Evolutionary conservation across 2,888 invertebrate species (phyloP).

Genomic region (Ectemnius lituratus): DNA sequence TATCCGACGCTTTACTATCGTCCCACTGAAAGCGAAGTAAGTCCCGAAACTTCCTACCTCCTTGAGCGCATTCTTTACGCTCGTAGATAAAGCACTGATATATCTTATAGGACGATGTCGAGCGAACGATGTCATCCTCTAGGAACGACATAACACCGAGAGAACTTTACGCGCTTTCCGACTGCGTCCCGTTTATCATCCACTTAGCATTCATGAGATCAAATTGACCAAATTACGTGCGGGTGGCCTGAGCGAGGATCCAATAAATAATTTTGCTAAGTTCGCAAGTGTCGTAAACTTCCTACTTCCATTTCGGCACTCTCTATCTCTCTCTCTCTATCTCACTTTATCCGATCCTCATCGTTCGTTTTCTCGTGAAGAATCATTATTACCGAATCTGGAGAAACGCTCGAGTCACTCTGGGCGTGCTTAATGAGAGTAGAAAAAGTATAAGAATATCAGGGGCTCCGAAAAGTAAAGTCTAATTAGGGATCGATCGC

Average conservation of each 20-base stretch:
- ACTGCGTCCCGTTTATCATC: too few relatives aligned
- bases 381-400: too few relatives aligned
- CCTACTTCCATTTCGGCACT: background rate
- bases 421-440: too few relatives aligned
- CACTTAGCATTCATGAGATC: background rate
- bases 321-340: background rate
- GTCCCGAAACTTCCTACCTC: background rate
- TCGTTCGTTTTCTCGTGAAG: background rate
- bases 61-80: background rate
- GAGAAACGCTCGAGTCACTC: too few relatives aligned
- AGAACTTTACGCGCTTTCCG: too few relatives aligned
- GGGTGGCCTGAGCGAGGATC: background rate
- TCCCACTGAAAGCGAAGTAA: background rate
- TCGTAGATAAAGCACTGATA: background rate
- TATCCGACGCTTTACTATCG: background rate
- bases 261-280: slow-evolving; percentile 1
- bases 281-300: slow-evolving; percentile 5
- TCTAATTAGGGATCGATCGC: too few relatives aligned
- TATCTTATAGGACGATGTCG: background rate
- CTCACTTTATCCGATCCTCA: background rate
- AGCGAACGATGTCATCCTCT: too few relatives aligned
- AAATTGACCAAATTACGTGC: background rate
- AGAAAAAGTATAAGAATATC: too few relatives aligned
- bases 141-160: too few relatives aligned
- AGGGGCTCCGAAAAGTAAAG: too few relatives aligned